These are phyloP conservation scores for Oikopleura albicans DNA, from an alignment of 23 tunicate genomes.

Conservation along the genomic window DNA sequence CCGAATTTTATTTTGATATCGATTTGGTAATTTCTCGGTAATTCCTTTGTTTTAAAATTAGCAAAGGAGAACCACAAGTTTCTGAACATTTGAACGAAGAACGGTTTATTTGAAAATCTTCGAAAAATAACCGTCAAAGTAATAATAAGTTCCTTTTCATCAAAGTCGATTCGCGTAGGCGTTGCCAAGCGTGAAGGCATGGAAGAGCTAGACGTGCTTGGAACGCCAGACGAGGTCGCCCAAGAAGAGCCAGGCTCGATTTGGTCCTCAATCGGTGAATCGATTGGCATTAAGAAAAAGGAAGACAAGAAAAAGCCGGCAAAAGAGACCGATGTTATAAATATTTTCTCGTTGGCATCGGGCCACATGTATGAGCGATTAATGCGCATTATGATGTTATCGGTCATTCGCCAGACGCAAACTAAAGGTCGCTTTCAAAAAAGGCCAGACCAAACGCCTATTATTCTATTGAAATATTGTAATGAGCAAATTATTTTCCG, in stretches of 20 bases:
- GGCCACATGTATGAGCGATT: slow-evolving; percentile 92
- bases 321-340: slow-evolving; percentile 41
- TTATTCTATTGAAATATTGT: no score
- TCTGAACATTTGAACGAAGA: no score
- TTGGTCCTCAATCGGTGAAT: slow-evolving; percentile 74
- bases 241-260: slow-evolving; percentile 38
- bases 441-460: no score
- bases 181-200: slow-evolving; percentile 66
- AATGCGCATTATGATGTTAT: slow-evolving; percentile 93
- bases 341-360: slow-evolving; percentile 91
- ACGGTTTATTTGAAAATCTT: no score
- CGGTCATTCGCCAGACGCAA: slow-evolving; percentile 49
- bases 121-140: no score
- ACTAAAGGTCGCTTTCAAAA: no score
- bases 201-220: slow-evolving; percentile 34
- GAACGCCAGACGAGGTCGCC: slow-evolving; percentile 27
- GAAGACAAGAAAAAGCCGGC: neutral
- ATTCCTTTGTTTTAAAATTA: no score
- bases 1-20: no score
- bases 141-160: neutral
- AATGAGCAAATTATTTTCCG: no score
- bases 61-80: no score
- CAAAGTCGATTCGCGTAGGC: slow-evolving; percentile 18
- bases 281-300: slow-evolving; percentile 2
- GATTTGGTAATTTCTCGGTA: no score